phyloP scores from a whole-genome alignment of 2,797 vertebrate species.

The Prunella strophiata region DNA sequence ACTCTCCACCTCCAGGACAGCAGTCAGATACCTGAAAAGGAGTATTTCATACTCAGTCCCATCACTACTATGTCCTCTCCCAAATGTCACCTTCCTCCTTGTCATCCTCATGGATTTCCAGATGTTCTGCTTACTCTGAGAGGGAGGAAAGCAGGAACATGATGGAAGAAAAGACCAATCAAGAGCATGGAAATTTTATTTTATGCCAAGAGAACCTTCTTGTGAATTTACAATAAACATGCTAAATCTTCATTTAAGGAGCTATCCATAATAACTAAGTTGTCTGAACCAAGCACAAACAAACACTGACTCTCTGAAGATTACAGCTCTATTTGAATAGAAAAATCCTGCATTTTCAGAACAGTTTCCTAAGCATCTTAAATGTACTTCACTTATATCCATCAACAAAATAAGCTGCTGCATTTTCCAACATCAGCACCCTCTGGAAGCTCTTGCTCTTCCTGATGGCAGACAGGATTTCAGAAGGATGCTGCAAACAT shows the following conservation, averaged over 20 bases:
- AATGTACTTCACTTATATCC: neutral
- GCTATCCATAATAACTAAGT: neutral
- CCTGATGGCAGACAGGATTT: neutral
- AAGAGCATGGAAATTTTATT: neutral
- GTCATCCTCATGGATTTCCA: neutral
- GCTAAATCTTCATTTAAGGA: neutral
- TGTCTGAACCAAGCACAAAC: fast-evolving
- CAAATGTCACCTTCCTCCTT: neutral
- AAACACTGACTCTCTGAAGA: neutral
- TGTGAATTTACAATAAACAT: neutral
- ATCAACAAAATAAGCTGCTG: neutral
- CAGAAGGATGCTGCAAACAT: neutral
- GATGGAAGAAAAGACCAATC: neutral
- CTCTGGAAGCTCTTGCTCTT: neutral
- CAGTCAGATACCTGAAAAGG: neutral
- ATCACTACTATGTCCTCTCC: neutral
- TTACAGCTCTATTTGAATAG: neutral
- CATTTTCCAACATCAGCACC: neutral
- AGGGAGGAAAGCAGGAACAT: neutral
- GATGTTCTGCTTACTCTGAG: neutral
- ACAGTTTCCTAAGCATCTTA: neutral
- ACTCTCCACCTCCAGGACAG: neutral
- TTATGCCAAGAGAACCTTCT: neutral
- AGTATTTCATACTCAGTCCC: neutral
- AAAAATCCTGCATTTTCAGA: neutral